Evolutionary conservation across 2,888 invertebrate genomes (phyloP), one percentile per base, ranked within the genome.

Genomic region (Onchidella celtica): DNA sequence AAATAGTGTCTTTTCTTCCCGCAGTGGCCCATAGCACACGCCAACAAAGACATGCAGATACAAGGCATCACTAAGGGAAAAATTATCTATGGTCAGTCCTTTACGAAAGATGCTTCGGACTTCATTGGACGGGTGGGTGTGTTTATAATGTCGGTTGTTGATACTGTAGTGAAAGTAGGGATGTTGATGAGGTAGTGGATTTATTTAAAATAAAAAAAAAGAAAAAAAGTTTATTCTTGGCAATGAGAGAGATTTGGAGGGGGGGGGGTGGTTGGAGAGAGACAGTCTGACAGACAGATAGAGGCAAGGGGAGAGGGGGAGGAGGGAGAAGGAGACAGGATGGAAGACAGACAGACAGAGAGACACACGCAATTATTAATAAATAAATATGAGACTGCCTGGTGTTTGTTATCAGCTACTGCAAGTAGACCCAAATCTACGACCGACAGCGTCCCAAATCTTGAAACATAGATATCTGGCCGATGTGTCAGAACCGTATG

Each of bases 71-170:
- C 3, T 47, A 6, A n/a, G 14, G 69, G 47, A 27, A 69, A 69
- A 3, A 47, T 69, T 1, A 27, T 27, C 1, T 69, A 40, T 21
- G 47, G 27, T n/a, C 1, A 0, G 24, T 40, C 1, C 40, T 69
- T 69, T 38, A 69, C 40, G 17, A 38, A 69, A 1, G 1, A 21
- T 27, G 69, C 88, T 65, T 78, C 74, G 34, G 77, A 78, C 75
- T 77, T 82, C 40, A 72, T 77, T 68, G 21, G 36, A 1, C 36
- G 27, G 14, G 69, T 69, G 14, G 29, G 40, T 32, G 34, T 32
- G 38, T n/a, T n/a, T n/a, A n/a, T n/a, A n/a, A n/a, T n/a, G n/a
- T n/a, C n/a, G n/a, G n/a, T n/a, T n/a, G n/a, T n/a, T n/a, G n/a
- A n/a, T n/a, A n/a, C n/a, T n/a, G n/a, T n/a, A n/a, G n/a, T n/a